Evolutionary conservation across 2,797 vertebrate species (phyloP), one percentile per base, ranked within the genome.

Genomic region (Setipinna tenuifilis): DNA sequence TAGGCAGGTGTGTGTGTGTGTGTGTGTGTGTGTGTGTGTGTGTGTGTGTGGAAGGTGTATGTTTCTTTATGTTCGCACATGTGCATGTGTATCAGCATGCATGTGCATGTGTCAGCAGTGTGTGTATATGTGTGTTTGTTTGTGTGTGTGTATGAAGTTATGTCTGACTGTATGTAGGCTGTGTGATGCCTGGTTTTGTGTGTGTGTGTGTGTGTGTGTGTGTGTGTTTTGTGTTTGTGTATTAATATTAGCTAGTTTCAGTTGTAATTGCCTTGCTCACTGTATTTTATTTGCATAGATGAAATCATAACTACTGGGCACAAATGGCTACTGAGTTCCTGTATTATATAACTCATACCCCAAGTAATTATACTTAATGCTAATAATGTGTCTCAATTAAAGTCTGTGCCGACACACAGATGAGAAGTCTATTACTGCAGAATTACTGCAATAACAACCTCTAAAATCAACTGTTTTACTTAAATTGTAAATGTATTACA

Each of bases 1-100:
- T 28, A 44, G 84, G 0, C 4, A 65, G 65, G 57, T 25, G 14
- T 19, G 16, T 41, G 68, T 75, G 68, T 75, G 65, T 71, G 65
- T 71, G 25, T 71, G 65, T 71, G 68, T 75, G 28, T 75, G 28
- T 75, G 68, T 75, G 28, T 35, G 68, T 35, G 28, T 17, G 68
- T 16, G 28, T 3, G 28, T 23, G 7, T 28, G 58, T 21, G 35
- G 48, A 21, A 21, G 4, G n/a, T 65, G 62, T 12, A 3, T 23
- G 16, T 62, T 21, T 28, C 19, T 21, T 2, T 65, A 1, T 23
- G 62, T 65, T 23, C 9, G 21, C 16, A 4, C 5, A 7, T 54
- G 50, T n/a, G n/a, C 21, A 17, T 59, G 58, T 59, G 58, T 58
- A 12, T 58, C 12, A 3, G 57, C 14, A 12, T 58, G 57, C 31